A percentile compares a stretch with the other conserved stretches of the same genome.
phyloP scores from a whole-genome alignment of 2,888 invertebrate genomes.

The Chironomus tentans region DNA sequence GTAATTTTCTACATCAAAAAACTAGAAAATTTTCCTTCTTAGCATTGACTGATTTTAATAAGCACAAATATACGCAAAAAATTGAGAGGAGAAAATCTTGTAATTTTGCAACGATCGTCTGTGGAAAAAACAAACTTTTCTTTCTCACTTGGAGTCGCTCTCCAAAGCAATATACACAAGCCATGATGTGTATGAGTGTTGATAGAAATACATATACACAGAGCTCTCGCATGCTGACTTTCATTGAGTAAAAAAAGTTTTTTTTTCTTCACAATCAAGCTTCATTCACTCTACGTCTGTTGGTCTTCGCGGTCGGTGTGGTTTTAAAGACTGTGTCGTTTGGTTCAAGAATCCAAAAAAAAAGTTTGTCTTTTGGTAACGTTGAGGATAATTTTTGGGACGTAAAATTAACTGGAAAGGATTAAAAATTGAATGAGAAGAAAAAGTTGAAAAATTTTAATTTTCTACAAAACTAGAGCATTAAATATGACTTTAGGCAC shows the following conservation, averaged over 20 bases:
- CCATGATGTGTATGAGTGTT: conserved; percentile 13
- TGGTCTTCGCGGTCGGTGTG: conserved; percentile 23
- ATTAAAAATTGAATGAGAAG: not conserved
- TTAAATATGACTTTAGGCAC: too few species aligned
- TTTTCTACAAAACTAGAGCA: too few species aligned
- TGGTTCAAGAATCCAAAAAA: not conserved
- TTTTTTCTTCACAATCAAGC: conserved; percentile 10
- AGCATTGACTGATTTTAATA: not conserved
- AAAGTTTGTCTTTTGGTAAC: too few species aligned
- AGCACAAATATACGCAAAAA: not conserved
- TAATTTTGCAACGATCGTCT: not conserved
- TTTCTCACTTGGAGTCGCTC: not conserved
- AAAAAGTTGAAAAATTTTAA: not conserved
- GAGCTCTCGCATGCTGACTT: conserved; percentile 4
- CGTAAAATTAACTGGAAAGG: not conserved
- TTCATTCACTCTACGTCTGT: conserved; percentile 20
- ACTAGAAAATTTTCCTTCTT: not conserved
- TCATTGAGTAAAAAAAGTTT: not conserved
- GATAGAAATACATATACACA: conserved; percentile 2
- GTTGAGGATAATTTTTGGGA: too few species aligned
- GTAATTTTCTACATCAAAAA: not conserved
- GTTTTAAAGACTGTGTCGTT: conserved; percentile 6
- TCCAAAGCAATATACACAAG: not conserved
- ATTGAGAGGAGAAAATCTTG: not conserved
- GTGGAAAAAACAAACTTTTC: not conserved